These are phyloP conservation scores for Tachina lurida DNA, from an alignment of 2,888 invertebrate genomes.

Conservation along the genomic window DNA sequence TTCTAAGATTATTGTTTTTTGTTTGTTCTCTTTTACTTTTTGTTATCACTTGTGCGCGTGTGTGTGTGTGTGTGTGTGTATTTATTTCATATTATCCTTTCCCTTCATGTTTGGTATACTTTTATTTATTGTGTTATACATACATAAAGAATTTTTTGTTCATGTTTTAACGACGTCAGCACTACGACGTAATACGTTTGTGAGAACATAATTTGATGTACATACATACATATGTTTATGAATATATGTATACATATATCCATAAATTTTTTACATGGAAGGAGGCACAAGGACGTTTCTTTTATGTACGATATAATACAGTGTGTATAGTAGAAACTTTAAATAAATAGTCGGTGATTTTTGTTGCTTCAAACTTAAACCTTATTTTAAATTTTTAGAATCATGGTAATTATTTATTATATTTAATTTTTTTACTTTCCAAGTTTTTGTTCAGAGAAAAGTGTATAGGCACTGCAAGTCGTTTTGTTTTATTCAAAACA, in stretches of 20 bases:
- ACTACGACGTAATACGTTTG: slow-evolving; percentile 61
- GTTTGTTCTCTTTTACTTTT: neutral
- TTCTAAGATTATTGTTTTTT: slow-evolving; percentile 8
- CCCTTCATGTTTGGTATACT: slow-evolving; percentile 12
- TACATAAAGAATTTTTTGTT: slow-evolving; percentile 14
- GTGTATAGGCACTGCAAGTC: slow-evolving; percentile 44
- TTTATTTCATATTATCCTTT: slow-evolving; percentile 28
- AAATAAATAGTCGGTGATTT: slow-evolving; percentile 4
- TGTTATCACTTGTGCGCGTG: neutral
- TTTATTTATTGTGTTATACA: slow-evolving; percentile 49
- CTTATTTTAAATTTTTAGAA: neutral
- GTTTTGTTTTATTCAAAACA: slow-evolving; percentile 13
- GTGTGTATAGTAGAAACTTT: slow-evolving; percentile 18
- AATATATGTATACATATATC: neutral
- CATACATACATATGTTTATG: too few relatives aligned
- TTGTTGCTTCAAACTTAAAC: slow-evolving; percentile 5
- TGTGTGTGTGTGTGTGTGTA: neutral
- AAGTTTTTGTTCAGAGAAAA: neutral
- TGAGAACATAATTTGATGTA: slow-evolving; percentile 27
- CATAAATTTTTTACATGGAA: slow-evolving; percentile 22
- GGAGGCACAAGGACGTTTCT: slow-evolving; percentile 69
- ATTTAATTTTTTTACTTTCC: neutral
- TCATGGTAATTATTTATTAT: neutral
- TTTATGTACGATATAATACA: slow-evolving; percentile 28
- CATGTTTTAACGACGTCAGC: slow-evolving; percentile 64